These are phyloP conservation scores for Myotis daubentonii DNA, from an alignment of 2,797 vertebrate genomes.

Conservation along the genomic window DNA sequence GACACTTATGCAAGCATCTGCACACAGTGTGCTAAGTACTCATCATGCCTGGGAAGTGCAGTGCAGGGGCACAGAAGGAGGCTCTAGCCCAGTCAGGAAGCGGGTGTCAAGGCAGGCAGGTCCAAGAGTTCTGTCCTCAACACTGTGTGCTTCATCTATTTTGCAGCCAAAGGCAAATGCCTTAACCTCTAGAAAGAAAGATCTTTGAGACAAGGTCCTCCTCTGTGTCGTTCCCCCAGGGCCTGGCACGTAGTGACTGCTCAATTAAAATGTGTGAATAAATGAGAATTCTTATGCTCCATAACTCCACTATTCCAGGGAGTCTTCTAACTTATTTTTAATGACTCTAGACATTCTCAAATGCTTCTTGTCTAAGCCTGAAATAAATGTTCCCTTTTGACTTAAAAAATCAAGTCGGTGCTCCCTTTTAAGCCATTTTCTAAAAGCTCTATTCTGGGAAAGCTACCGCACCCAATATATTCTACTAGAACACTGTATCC, in stretches of 20 bases:
- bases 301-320: background rate
- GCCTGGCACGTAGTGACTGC: background rate
- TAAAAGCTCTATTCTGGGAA: slow-evolving; percentile 20
- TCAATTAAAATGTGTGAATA: slow-evolving; percentile 46
- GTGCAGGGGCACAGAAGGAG: background rate
- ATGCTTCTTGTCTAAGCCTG: background rate
- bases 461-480: background rate
- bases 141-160: slow-evolving; percentile 1
- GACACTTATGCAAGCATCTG: background rate
- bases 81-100: background rate
- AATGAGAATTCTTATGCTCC: slow-evolving; percentile 24
- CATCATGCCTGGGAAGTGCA: background rate
- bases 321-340: slow-evolving; percentile 25
- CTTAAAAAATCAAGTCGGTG: background rate
- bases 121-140: background rate
- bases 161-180: background rate
- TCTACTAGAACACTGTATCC: slow-evolving; percentile 29
- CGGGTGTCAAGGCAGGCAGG: background rate
- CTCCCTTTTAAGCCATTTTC: slow-evolving; percentile 45
- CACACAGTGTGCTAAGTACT: background rate
- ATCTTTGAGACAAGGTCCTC: background rate
- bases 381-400: slow-evolving; percentile 58
- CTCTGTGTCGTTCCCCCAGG: background rate
- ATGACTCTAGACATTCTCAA: background rate
- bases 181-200: background rate